Conservation (phyloP, 2,113 vertebrate species). For the Typhlomys cinereus region DNA sequence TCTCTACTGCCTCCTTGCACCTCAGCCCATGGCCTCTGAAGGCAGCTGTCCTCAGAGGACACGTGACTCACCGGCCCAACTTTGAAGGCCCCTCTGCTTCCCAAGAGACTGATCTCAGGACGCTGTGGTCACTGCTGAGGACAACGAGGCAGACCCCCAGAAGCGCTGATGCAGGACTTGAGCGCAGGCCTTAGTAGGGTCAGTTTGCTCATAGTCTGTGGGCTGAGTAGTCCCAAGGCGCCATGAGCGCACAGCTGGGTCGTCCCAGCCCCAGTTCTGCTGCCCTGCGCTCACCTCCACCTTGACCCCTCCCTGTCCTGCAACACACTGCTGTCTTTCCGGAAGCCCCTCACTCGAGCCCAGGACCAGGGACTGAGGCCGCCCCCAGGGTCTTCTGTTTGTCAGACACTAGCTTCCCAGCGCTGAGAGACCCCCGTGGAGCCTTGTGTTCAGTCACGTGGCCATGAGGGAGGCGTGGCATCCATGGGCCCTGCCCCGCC, state of each 20-base stretch:
- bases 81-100: neutral
- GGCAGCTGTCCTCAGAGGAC: neutral
- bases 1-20: neutral
- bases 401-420: too few relatives aligned
- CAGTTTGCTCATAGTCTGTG: neutral
- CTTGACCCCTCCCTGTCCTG: too few relatives aligned
- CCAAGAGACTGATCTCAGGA: too few relatives aligned
- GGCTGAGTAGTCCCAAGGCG: too few relatives aligned
- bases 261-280: too few relatives aligned
- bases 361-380: too few relatives aligned
- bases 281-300: neutral
- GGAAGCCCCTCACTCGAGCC: too few relatives aligned
- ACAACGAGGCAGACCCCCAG: neutral
- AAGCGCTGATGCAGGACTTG: too few relatives aligned
- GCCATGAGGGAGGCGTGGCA: neutral
- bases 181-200: neutral
- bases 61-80: too few relatives aligned
- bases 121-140: too few relatives aligned
- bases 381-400: too few relatives aligned
- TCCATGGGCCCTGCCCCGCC: rapidly evolving
- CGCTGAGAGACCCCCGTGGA: rapidly evolving
- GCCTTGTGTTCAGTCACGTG: rapidly evolving
- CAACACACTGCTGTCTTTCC: too few relatives aligned
- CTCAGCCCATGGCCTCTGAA: neutral
- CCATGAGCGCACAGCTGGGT: neutral